Conservation (phyloP, 2,797 vertebrate genomes). For the Megalops cyprinoides region DNA sequence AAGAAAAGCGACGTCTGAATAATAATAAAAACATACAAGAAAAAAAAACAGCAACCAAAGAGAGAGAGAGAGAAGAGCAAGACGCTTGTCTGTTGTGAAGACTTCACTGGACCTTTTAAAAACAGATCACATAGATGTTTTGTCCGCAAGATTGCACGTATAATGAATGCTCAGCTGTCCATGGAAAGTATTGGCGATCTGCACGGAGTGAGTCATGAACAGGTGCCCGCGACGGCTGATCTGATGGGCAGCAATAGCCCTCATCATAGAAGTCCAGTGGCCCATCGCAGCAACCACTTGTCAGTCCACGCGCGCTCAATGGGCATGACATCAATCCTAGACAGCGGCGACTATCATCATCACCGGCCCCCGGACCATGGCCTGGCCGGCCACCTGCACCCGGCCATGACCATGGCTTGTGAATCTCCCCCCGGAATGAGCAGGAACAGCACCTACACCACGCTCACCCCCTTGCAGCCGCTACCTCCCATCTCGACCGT, state of each 20-base stretch:
- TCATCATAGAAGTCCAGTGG: constrained; percentile 76
- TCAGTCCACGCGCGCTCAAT: constrained; percentile 80
- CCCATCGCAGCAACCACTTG: constrained; percentile 73
- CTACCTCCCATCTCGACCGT: constrained; percentile 96
- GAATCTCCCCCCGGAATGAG: constrained; percentile 94
- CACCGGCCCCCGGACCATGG: constrained; percentile 78
- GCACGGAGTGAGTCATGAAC: constrained; percentile 93
- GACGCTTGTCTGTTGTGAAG: constrained; percentile 69
- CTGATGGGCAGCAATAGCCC: constrained; percentile 86
- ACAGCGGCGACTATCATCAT: constrained; percentile 87
- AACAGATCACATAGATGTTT: constrained; percentile 88
- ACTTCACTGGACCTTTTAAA: constrained; percentile 72
- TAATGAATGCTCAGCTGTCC: constrained; percentile 95
- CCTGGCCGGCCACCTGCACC: constrained; percentile 89
- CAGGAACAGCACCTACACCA: constrained; percentile 96
- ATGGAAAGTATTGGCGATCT: constrained; percentile 95
- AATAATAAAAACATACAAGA: constrained; percentile 39
- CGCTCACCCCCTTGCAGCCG: constrained; percentile 92
- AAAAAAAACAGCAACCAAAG: constrained; percentile 30
- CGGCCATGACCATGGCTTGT: constrained; percentile 94
- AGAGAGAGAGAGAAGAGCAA: constrained; percentile 50
- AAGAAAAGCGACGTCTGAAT: constrained; percentile 50
- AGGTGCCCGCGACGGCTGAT: constrained; percentile 80
- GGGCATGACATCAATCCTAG: constrained; percentile 95
- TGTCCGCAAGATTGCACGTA: constrained; percentile 80